Evolutionary conservation across 2,113 vertebrate genomes (phyloP), one percentile per base, ranked within the genome.

Genomic region (Tetraodon nigroviridis): DNA sequence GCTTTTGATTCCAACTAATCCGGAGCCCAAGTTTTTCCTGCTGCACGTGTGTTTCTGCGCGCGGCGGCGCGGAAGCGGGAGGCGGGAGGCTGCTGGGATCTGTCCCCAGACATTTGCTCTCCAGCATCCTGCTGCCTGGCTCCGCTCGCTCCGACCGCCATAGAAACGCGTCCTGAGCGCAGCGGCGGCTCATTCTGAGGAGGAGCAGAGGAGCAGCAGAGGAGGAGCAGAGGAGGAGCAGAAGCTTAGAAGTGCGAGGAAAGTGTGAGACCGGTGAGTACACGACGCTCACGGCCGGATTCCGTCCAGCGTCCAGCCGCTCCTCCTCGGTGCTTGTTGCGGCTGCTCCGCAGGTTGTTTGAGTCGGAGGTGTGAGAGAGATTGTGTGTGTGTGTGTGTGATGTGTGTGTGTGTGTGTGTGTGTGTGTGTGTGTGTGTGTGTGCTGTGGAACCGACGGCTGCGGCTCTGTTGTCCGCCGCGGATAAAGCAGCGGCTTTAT

Each of bases 91-190:
- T 53, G 53, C 77, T 77, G 77, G 55, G 77, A 78, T 74, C 79
- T 86, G 80, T 86, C 87, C 83, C 87, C 51, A 90, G 85, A 89
- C 79, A 79, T 84, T 85, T 81, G 70, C 84, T 60, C 80, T 64
- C 80, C 72, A 76, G 81, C 52, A 86, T 87, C 85, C 81, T 83
- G 84, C 85, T 89, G 83, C 89, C 85, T 87, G 72, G 88, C 86
- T 79, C 32, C 66, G 86, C 86, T 80, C 56, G 75, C 79, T 64
- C 82, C 50, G 82, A 90, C 81, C 85, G 79, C 88, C 90, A 91
- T 90, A 89, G 89, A 91, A 89, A 91, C 89, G 68, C 76, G 67
- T 86, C 74, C 73, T 61, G 78, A 83, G 81, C 60, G 75, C 86
- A 75, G 83, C 50, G 75, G 84, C 87, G 75, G 72, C 87, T 88